These are phyloP conservation scores for Sylvicola cinctus DNA, from an alignment of 2,888 invertebrate species.

Conservation along the genomic window DNA sequence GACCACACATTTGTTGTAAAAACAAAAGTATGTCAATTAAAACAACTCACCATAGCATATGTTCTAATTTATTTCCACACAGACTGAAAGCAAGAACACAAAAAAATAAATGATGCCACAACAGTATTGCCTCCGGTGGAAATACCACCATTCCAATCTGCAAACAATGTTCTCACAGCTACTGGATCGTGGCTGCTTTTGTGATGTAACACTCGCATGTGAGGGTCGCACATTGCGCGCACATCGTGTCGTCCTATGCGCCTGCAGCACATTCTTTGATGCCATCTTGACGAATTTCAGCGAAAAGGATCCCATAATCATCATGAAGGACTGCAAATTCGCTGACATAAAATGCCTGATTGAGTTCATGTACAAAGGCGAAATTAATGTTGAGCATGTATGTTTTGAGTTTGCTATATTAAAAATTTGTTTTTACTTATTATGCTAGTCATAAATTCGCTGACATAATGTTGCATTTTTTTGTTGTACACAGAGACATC, in stretches of 20 bases:
- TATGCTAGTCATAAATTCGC: neutral
- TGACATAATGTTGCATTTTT: neutral
- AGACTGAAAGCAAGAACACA: no score
- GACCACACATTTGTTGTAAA: no score
- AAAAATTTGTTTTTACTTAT: neutral
- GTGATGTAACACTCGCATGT: slow-evolving; percentile 76
- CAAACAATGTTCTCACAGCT: slow-evolving; percentile 79
- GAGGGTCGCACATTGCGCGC: slow-evolving; percentile 60
- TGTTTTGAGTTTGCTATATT: slow-evolving; percentile 23
- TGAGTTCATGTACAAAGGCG: slow-evolving; percentile 90
- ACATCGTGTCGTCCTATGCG: slow-evolving; percentile 72
- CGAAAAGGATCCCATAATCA: slow-evolving; percentile 62
- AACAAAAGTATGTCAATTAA: no score
- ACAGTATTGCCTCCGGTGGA: slow-evolving; percentile 84
- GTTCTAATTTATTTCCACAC: no score
- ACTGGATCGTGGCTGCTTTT: slow-evolving; percentile 70
- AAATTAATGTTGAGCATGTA: slow-evolving; percentile 86
- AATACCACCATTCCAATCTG: slow-evolving; percentile 78
- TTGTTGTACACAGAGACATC: slow-evolving; percentile 39
- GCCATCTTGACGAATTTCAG: slow-evolving; percentile 63
- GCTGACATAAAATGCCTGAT: slow-evolving; percentile 76
- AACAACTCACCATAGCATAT: no score
- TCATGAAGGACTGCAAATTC: slow-evolving; percentile 79
- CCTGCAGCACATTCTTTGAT: slow-evolving; percentile 83
- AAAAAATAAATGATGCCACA: slow-evolving; percentile 52